These are phyloP conservation scores for Drosophila serrata DNA, from an alignment of 1,140 invertebrate genomes.

Conservation along the genomic window DNA sequence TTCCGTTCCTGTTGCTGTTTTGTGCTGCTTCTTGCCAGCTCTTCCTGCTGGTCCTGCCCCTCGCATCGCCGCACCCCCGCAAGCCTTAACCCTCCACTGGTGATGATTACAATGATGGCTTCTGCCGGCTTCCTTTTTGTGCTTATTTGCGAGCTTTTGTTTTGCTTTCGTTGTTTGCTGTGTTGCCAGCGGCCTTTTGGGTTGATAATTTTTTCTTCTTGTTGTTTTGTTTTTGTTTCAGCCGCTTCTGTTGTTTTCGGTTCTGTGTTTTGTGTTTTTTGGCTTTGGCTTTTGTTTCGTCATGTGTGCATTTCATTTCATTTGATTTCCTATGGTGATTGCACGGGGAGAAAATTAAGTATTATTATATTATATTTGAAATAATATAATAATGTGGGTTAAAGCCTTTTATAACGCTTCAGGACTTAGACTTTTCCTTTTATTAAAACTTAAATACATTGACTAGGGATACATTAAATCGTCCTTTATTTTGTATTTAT, in stretches of 20 bases:
- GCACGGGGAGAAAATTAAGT: slow-evolving; percentile 6
- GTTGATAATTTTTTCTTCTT: slow-evolving; percentile 71
- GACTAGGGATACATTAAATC: too few species aligned
- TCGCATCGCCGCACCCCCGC: neutral
- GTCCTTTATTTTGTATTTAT: too few species aligned
- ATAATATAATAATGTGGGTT: neutral
- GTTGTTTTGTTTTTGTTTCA: slow-evolving; percentile 16
- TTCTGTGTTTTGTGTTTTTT: slow-evolving; percentile 64
- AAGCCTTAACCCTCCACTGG: slow-evolving; percentile 62
- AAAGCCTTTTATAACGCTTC: neutral
- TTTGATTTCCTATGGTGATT: slow-evolving; percentile 82
- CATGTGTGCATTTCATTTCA: slow-evolving; percentile 82
- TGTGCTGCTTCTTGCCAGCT: slow-evolving; percentile 29
- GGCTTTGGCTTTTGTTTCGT: slow-evolving; percentile 77
- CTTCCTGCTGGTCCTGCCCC: slow-evolving; percentile 32
- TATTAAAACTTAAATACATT: too few species aligned
- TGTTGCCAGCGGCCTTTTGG: slow-evolving; percentile 66
- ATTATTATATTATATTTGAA: neutral
- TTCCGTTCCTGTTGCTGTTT: slow-evolving; percentile 43
- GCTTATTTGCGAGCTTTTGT: slow-evolving; percentile 77
- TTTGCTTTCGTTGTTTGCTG: slow-evolving; percentile 57
- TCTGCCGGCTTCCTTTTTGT: slow-evolving; percentile 73
- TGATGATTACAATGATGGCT: slow-evolving; percentile 82
- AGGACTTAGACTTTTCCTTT: neutral
- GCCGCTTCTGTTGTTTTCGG: slow-evolving; percentile 38